Base-by-base conservation (phyloP, 1,140 invertebrate genomes). In the Conus betulinus region DNA sequence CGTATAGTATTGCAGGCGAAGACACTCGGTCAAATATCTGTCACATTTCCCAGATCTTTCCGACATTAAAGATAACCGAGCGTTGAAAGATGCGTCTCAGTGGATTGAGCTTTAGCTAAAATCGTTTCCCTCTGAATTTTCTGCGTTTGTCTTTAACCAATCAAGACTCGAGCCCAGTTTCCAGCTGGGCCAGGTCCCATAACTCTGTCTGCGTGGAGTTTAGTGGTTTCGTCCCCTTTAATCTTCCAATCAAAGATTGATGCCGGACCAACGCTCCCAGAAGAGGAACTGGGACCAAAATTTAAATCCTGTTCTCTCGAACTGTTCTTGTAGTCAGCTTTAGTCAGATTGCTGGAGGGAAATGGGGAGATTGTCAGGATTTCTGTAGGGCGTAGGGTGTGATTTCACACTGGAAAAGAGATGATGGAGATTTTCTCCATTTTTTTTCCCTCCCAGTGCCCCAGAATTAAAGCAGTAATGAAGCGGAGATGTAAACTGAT, bases 231-330 rank as follows among this genome's bases (percentile, higher is more conserved):
- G 67, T 74, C 67, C 67, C 67, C 67, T 74, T 74, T 74, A 74
- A 74, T 74, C 67, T 74, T 74, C 67, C 67, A 74, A 74, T 74
- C 67, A 74, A 74, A 74, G 67, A 74, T 74, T 74, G 67, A 74
- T 74, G 67, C 67, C 20, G 13, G 67, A 20, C 67, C 13, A 6
- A 20, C 67, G n/a, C 20, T 74, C 67, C 67, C 7, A 7, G 1
- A 20, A 20, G 67, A 74, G 67, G 20, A 74, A 74, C 7, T 74
- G 67, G 67, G n/a, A 25, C 13, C 67, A 20, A 20, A 74, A 4
- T 5, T 74, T 74, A 74, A 74, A 74, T 74, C 67, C n/a, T 74
- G 67, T 7, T 74, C 20, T 60, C 67, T 7, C 6, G 67, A 23
- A 11, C 67, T n/a, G n/a, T 74, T 7, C 67, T 74, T 11, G 67